Base-by-base conservation (phyloP, 1,140 invertebrate species). In the Leptopilina clavipes region DNA sequence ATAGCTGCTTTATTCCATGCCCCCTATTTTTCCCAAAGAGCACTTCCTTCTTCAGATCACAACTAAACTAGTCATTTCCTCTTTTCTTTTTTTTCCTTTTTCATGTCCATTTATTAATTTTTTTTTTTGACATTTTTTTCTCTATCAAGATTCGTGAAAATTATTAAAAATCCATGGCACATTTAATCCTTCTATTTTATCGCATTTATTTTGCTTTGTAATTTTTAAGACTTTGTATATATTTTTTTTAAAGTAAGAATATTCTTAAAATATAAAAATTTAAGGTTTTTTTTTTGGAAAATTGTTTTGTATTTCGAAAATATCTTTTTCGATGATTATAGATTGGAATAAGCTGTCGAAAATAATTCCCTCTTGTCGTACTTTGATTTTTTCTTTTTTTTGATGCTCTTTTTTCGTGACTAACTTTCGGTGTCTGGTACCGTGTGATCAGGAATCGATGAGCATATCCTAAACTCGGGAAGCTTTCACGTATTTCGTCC, bases 371-470 rank as follows among this genome's bases (percentile, higher is more conserved):
- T 45, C 10, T 11, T n/a, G 12, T 14, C 3, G 5, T 8, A 52
- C 2, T n/a, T 17, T 17, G 1, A 17, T 17, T 17, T 52, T 1
- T 6, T 5, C 48, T 17, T 52, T 17, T 52, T 17, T 17, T 52
- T 59, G 77, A 74, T 73, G 76, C 76, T 40, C 22, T n/a, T n/a
- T 40, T 76, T 74, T 75, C 52, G 73, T 71, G 48, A n/a, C 52
- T 10, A 3, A 19, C 45, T 70, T 81, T 82, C 82, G 85, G 83
- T 82, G 83, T 85, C 81, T 84, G 82, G 82, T 79, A 84, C 82
- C 78, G 70, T 71, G 19, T 77, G 82, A 84, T 83, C 81, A 52
- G 70, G 75, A 83, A 86, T 84, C 82, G 82, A 86, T 84, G 82
- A 76, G 76, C 79, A n/a, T n/a, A 84, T 81, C 81, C 77, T 79